phyloP scores from a whole-genome alignment of 2,113 vertebrate genomes.

The Athene cunicularia region DNA sequence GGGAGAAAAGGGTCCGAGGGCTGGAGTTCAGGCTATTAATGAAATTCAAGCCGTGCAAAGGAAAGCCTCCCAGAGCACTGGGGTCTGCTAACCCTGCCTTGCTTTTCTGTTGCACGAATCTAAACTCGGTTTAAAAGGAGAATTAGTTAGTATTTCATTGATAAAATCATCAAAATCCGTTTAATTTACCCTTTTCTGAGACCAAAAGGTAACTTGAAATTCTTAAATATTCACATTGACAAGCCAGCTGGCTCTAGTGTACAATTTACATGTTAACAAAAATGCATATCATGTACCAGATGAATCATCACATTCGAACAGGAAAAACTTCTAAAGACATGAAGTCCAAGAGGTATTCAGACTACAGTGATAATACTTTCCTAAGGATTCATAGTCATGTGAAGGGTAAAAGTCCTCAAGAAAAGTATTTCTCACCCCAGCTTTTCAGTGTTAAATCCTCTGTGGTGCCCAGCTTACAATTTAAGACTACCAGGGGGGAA shows the following conservation, averaged over 20 bases:
- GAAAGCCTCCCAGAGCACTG: neutral
- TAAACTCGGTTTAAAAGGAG: slow-evolving; percentile 8
- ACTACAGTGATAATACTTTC: slow-evolving; percentile 15
- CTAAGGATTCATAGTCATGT: neutral
- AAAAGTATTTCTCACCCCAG: neutral
- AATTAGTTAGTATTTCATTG: slow-evolving; percentile 29
- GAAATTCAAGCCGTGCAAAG: neutral
- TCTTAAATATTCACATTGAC: slow-evolving; percentile 49
- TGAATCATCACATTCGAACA: slow-evolving; percentile 14
- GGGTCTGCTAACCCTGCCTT: neutral
- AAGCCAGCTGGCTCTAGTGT: slow-evolving; percentile 8
- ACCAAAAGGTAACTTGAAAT: slow-evolving; percentile 27
- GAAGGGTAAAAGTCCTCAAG: neutral
- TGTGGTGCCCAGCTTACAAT: neutral
- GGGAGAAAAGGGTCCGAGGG: neutral
- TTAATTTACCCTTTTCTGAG: slow-evolving; percentile 60
- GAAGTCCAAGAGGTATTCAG: slow-evolving; percentile 38
- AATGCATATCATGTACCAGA: slow-evolving; percentile 4
- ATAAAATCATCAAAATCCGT: slow-evolving; percentile 48
- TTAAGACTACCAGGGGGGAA: neutral
- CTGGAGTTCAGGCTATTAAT: neutral
- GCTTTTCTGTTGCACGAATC: neutral
- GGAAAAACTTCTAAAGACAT: neutral
- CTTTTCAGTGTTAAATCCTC: neutral
- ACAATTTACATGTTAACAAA: slow-evolving; percentile 36